A percentile compares a stretch with the other conserved stretches of the same genome.
Conservation (phyloP, 2,888 invertebrate species). For the Plutella xylostella region DNA sequence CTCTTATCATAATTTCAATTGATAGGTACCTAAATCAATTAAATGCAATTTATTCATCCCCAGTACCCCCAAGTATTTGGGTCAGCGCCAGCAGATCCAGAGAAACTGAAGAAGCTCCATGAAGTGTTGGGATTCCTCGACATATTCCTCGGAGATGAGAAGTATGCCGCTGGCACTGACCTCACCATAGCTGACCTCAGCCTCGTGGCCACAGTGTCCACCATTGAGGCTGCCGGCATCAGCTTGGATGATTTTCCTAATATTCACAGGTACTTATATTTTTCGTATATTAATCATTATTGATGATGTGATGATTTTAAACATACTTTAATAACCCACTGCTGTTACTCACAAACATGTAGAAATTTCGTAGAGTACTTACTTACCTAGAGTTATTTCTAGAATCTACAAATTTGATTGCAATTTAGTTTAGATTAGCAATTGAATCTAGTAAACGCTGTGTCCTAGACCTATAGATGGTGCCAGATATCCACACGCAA, state of each 20-base stretch:
- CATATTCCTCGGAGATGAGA: conserved; percentile 72
- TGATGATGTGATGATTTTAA: no score
- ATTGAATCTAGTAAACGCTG: no score
- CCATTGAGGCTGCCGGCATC: conserved; percentile 70
- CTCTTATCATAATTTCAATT: neutral
- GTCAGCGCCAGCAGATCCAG: conserved; percentile 55
- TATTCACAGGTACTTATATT: conserved; percentile 63
- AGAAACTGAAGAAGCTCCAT: conserved; percentile 71
- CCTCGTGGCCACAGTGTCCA: conserved; percentile 74
- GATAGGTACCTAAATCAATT: neutral
- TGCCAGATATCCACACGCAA: no score
- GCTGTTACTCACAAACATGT: no score
- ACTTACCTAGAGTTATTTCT: no score
- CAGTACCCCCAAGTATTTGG: neutral
- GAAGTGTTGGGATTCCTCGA: conserved; percentile 75
- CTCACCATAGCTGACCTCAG: conserved; percentile 81
- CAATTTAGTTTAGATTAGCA: no score
- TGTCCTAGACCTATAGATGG: no score
- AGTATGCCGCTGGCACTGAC: conserved; percentile 74
- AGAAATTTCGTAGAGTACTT: no score
- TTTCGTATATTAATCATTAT: no score
- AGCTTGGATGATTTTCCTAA: conserved; percentile 74
- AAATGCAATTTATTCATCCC: neutral
- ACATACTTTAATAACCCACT: no score
- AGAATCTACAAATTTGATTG: no score